Evolutionary conservation across 1,140 invertebrate genomes (phyloP).

Genomic region (Tetramorium simillimum): DNA sequence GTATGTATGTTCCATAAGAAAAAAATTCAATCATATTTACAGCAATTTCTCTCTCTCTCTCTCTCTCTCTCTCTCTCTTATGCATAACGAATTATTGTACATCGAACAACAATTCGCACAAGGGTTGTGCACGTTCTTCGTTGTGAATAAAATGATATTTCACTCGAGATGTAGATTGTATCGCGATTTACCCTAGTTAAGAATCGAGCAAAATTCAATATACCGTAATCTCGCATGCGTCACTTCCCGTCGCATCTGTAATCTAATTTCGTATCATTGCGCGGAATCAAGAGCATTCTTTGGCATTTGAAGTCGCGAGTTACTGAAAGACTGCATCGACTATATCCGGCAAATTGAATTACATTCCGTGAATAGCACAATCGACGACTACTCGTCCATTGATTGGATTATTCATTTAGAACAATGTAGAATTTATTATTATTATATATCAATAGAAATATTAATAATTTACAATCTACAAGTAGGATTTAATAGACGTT

Average conservation of each 20-base stretch:
- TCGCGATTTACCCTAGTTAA: constrained; percentile 37
- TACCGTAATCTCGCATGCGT: constrained; percentile 14
- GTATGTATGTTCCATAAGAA: background rate
- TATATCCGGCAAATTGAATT: constrained; percentile 18
- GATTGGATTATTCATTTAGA: constrained; percentile 41
- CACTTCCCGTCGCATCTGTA: constrained; percentile 15
- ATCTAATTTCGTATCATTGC: constrained; percentile 55
- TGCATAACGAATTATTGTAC: constrained; percentile 33
- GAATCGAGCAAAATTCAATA: constrained; percentile 41
- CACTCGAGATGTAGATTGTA: background rate
- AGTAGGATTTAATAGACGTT: background rate
- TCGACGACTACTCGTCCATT: background rate
- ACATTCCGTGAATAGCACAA: constrained; percentile 22
- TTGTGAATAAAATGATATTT: constrained; percentile 32
- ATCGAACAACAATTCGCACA: background rate
- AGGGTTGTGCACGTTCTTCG: background rate
- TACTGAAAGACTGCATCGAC: background rate
- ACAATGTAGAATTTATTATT: background rate
- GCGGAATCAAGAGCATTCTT: constrained; percentile 46
- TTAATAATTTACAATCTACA: background rate
- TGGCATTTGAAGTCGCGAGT: constrained; percentile 18
- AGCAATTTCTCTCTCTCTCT: constrained; percentile 11
- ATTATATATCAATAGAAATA: background rate
- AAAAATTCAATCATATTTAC: constrained; percentile 19
- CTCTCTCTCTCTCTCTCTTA: background rate